Percentiles rank a stretch among this genome's conserved stretches.
These are phyloP conservation scores for Polymixis lichenea DNA, from an alignment of 2,888 invertebrate species.

Conservation along the genomic window DNA sequence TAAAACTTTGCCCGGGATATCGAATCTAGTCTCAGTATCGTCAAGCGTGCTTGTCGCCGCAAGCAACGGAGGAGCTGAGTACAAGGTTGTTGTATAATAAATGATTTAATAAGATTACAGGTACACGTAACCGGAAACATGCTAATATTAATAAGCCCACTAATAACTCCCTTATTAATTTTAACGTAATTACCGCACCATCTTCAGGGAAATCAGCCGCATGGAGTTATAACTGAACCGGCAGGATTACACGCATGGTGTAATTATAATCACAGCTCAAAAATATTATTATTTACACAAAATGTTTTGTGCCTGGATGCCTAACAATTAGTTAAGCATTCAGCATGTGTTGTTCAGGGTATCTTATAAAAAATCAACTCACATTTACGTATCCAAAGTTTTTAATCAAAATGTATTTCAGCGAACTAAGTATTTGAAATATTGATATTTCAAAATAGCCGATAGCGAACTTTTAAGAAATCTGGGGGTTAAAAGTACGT, in stretches of 20 bases:
- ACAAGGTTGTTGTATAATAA: background rate
- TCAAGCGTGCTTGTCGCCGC: background rate
- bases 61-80: background rate
- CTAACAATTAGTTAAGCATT: no score
- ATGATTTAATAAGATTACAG: slow-evolving; percentile 12
- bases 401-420: background rate
- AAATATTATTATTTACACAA: background rate
- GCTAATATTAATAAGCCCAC: slow-evolving; percentile 27
- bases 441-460: background rate
- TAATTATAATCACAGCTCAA: background rate
- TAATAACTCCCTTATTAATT: slow-evolving; percentile 34
- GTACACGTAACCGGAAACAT: background rate
- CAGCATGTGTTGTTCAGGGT: background rate
- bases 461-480: background rate
- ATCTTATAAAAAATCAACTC: background rate
- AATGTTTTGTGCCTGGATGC: background rate
- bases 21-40: background rate
- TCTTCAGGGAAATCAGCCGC: slow-evolving; percentile 45
- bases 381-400: background rate
- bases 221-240: slow-evolving; percentile 10
- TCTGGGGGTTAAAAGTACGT: background rate
- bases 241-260: slow-evolving; percentile 6
- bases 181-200: slow-evolving; percentile 38
- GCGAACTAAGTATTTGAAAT: background rate
- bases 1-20: background rate